Conservation (phyloP, 2,113 vertebrate species). For the Sakesphorus luctuosus region DNA sequence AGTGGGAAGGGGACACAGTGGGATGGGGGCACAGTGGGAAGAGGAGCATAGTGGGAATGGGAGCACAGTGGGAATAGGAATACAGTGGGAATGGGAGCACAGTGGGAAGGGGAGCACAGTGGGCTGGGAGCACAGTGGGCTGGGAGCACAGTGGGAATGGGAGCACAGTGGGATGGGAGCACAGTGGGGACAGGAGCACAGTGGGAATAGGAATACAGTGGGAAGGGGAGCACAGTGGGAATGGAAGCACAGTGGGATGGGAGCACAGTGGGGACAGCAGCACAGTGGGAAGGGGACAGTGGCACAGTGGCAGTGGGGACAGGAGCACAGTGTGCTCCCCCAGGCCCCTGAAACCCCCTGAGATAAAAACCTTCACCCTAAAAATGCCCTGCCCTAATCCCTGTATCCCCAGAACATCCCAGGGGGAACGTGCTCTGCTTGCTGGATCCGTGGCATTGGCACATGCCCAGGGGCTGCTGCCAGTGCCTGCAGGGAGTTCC, state of each 20-base stretch:
- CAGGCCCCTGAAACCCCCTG: not conserved
- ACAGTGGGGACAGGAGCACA: fast-evolving
- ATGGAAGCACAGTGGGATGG: too few relatives aligned
- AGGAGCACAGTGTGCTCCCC: fast-evolving
- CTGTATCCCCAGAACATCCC: not conserved
- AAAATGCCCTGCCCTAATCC: not conserved
- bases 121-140: too few relatives aligned
- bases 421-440: fast-evolving
- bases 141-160: not conserved
- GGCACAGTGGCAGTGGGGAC: not conserved
- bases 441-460: fast-evolving
- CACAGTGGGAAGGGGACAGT: not conserved
- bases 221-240: not conserved
- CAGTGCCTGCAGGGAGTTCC: not conserved
- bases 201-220: not conserved
- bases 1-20: too few relatives aligned
- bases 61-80: not conserved
- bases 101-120: not conserved
- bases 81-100: not conserved
- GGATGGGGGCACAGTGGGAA: too few relatives aligned
- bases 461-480: not conserved
- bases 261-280: too few relatives aligned
- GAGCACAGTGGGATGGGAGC: too few relatives aligned
- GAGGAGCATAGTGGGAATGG: not conserved
- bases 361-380: not conserved